A percentile compares a stretch with the other conserved stretches of the same genome.
These are phyloP conservation scores for Bergia sp. DNA, from an alignment of 92 coral and sea anemone species.

Conservation along the genomic window DNA sequence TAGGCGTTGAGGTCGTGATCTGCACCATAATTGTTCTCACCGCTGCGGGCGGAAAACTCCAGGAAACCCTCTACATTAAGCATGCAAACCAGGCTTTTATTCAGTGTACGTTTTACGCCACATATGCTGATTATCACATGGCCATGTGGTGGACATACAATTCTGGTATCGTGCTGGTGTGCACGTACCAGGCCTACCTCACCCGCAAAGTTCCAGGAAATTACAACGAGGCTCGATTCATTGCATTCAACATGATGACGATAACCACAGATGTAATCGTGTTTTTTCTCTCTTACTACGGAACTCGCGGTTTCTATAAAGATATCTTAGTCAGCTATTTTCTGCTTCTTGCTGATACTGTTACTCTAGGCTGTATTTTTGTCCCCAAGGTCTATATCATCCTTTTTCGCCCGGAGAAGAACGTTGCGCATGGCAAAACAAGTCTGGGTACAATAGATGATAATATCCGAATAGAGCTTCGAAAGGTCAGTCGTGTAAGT, in stretches of 20 bases:
- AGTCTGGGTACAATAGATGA: slow-evolving; percentile 65
- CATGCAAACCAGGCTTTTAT: slow-evolving; percentile 65
- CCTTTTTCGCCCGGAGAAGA: slow-evolving; percentile 81
- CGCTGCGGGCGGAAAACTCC: slow-evolving; percentile 50
- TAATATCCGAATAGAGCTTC: neutral
- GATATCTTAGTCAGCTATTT: slow-evolving; percentile 78
- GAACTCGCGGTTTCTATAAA: slow-evolving; percentile 72
- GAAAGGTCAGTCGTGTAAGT: slow-evolving; percentile 55
- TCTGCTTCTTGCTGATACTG: slow-evolving; percentile 71
- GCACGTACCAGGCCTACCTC: slow-evolving; percentile 85
- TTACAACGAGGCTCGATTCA: slow-evolving; percentile 92
- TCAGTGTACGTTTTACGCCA: slow-evolving; percentile 72
- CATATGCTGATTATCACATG: slow-evolving; percentile 69
- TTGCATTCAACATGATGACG: slow-evolving; percentile 93
- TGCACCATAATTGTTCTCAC: slow-evolving; percentile 59
- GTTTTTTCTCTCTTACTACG: slow-evolving; percentile 78
- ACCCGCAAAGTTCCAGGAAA: slow-evolving; percentile 94
- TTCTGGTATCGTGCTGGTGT: slow-evolving; percentile 77
- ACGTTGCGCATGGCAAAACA: slow-evolving; percentile 66
- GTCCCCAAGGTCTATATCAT: slow-evolving; percentile 87
- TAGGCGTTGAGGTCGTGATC: slow-evolving; percentile 63
- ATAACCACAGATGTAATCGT: slow-evolving; percentile 79
- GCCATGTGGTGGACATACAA: slow-evolving; percentile 89
- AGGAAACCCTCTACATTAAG: slow-evolving; percentile 60
- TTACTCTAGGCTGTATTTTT: slow-evolving; percentile 84